Evolutionary conservation across 2,888 invertebrate species (phyloP).

Genomic region (Tenthredo livida): DNA sequence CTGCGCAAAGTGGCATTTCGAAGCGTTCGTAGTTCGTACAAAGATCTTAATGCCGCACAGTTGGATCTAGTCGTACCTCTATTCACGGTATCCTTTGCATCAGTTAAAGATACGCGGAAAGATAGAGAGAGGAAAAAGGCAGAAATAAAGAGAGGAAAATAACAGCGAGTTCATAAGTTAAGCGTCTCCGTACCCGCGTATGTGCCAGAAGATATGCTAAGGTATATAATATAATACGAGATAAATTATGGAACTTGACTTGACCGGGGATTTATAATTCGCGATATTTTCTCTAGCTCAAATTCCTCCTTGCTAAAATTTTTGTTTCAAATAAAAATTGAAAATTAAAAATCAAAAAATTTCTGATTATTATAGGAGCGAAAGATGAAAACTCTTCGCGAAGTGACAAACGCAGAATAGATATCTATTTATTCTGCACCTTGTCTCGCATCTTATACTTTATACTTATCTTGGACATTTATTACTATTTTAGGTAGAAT

Average conservation of each 20-base stretch:
- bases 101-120: conserved; percentile 48
- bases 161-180: conserved; percentile 45
- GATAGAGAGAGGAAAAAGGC: conserved; percentile 20
- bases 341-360: background rate
- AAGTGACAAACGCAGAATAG: background rate
- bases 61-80: conserved; percentile 38
- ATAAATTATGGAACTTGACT: conserved; percentile 45
- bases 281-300: background rate
- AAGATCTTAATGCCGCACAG: conserved; percentile 42
- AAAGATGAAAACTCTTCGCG: background rate
- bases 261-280: conserved; percentile 25
- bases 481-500: background rate
- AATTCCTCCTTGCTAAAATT: background rate
- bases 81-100: conserved; percentile 33
- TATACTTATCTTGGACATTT: background rate
- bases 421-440: background rate
- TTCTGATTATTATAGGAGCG: background rate
- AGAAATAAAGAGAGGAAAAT: conserved; percentile 35
- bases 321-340: background rate
- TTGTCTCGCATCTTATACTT: background rate
- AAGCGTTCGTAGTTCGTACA: conserved; percentile 26
- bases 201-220: background rate
- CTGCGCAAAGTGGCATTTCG: conserved; percentile 46
- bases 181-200: conserved; percentile 25
- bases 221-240: conserved; percentile 34